Base-by-base conservation (phyloP, 2,113 vertebrate genomes). In the Caranx melampygus region DNA sequence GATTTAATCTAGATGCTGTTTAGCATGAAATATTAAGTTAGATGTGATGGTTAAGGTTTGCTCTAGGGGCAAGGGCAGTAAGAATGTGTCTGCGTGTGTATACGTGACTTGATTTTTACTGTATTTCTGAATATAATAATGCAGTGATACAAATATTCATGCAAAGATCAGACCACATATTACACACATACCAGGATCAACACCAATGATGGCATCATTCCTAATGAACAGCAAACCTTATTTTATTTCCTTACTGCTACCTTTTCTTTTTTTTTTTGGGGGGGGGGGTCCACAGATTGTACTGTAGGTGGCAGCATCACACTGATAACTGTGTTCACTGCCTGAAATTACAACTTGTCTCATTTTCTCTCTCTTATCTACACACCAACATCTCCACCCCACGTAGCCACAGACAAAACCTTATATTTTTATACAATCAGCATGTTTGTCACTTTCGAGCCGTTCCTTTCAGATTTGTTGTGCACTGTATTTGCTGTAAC, bases 271-370 rank as follows among this genome's bases (percentile, higher is more conserved):
- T 62, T 6, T 21, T 16, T 45, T 35, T 21, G 5, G 8, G 42
- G 13, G 21, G 8, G 42, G 13, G 21, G 21, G 37, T 1, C 6
- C 52, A 3, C 77, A 58, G 61, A 12, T 7, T 60, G 63, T n/a
- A 10, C 64, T 54, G 15, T 47, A 60, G 40, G 71, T 16, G 47
- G 63, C 64, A 78, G 47, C 70, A 66, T 37, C 15, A 13, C 42
- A 15, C n/a, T 45, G 9, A 47, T 26, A 54, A 21, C 45, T 21
- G 35, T 42, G 20, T 47, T 26, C 11, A 67, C 10, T 59, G 42
- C 15, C 63, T n/a, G 26, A 5, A 42, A 18, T 40, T 44, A 71
- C n/a, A 47, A 45, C 34, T 11, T 14, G 44, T 60, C 69, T 33
- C 31, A 72, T 35, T 33, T 42, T 31, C 6, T 59, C 26, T 60